A percentile compares a stretch with the other conserved stretches of the same genome.
phyloP scores from a whole-genome alignment of 2,797 vertebrate genomes.

The Tokudaia tokunoshimensis region DNA sequence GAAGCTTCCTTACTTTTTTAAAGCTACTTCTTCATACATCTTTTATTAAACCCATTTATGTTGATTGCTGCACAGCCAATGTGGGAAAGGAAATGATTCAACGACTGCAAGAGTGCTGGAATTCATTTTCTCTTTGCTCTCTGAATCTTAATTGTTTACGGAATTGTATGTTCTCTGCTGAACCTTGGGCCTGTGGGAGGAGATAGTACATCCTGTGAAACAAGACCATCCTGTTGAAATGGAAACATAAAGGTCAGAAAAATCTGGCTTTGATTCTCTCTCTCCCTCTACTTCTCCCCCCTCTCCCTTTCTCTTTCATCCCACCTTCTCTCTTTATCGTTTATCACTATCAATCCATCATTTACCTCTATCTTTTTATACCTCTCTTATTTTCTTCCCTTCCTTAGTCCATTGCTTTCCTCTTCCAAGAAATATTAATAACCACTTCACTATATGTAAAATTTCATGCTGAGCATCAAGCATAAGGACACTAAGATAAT shows the following conservation, averaged over 20 bases:
- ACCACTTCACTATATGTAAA: background rate
- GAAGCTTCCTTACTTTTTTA: conserved; percentile 31
- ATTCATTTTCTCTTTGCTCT: conserved; percentile 31
- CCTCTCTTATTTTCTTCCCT: background rate
- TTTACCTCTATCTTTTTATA: background rate
- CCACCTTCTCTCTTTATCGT: no score
- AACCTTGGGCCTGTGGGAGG: background rate
- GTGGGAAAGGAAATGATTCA: conserved; percentile 64
- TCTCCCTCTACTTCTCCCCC: background rate
- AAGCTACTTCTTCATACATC: conserved; percentile 53
- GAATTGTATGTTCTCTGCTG: conserved; percentile 52
- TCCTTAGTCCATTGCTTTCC: background rate
- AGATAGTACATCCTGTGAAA: background rate
- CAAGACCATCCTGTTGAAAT: background rate
- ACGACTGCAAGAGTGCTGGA: background rate
- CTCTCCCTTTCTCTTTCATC: no score
- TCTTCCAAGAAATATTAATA: background rate
- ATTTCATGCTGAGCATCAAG: background rate
- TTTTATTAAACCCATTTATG: conserved; percentile 64
- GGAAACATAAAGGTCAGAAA: background rate
- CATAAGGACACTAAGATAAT: background rate
- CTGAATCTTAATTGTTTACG: conserved; percentile 45
- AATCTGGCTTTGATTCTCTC: background rate
- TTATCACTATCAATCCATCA: no score
- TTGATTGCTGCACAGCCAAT: conserved; percentile 68